Percentiles rank a stretch among this genome's conserved stretches.
These are phyloP conservation scores for Anniella stebbinsi DNA, from an alignment of 2,797 vertebrate genomes.

Conservation along the genomic window DNA sequence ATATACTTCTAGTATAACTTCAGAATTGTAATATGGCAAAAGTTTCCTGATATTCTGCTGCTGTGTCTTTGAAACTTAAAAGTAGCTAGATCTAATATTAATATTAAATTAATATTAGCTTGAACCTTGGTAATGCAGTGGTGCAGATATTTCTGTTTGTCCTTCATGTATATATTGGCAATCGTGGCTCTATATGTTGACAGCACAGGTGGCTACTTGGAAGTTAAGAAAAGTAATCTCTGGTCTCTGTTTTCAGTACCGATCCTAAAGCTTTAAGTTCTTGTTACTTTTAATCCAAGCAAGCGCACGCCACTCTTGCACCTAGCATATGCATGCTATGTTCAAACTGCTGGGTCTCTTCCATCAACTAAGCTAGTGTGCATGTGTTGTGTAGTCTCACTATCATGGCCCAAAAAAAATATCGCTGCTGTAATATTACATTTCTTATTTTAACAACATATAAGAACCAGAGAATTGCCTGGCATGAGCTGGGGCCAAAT, in stretches of 20 bases:
- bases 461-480: not conserved
- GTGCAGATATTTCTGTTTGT: not conserved
- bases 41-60: not conserved
- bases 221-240: not conserved
- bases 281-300: not conserved
- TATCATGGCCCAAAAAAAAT: not conserved
- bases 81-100: not conserved
- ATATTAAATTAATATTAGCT: not conserved
- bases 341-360: not conserved
- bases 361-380: not conserved
- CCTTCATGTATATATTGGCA: not conserved
- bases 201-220: not conserved
- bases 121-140: not conserved
- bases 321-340: not conserved
- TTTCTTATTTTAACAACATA: not conserved
- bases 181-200: not conserved
- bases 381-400: not conserved
- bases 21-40: not conserved
- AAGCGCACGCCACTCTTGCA: not conserved
- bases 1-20: not conserved
- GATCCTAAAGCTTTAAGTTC: not conserved
- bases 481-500: not conserved
- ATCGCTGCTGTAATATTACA: not conserved
- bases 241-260: not conserved
- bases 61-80: constrained; percentile 6